Evolutionary conservation across 2,113 vertebrate genomes (phyloP).

Genomic region (Condylura cristata): DNA sequence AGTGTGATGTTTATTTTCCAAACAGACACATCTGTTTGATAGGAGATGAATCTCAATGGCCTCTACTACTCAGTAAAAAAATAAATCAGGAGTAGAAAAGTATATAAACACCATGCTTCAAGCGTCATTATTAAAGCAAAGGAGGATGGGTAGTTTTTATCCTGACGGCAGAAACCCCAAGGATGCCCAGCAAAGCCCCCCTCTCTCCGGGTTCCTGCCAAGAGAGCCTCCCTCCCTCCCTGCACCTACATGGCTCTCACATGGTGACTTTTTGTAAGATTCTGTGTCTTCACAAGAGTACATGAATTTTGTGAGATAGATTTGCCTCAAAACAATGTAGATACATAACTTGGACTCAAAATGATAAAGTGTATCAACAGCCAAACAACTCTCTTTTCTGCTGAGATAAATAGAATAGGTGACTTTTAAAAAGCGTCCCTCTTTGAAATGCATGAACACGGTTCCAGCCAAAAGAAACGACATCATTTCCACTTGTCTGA

Average conservation of each 20-base stretch:
- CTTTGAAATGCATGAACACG: conserved; percentile 41
- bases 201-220: background rate
- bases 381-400: conserved; percentile 29
- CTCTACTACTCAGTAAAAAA: background rate
- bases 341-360: conserved; percentile 1
- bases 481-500: conserved; percentile 15
- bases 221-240: fast-evolving
- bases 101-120: background rate
- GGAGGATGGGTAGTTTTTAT: background rate
- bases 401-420: conserved; percentile 29
- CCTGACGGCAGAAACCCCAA: background rate
- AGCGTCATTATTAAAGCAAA: background rate
- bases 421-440: conserved; percentile 41
- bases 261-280: background rate
- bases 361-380: background rate
- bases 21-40: background rate
- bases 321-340: conserved; percentile 37
- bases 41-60: background rate
- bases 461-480: background rate
- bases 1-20: conserved; percentile 19
- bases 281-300: background rate
- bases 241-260: fast-evolving
- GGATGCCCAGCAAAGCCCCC: background rate
- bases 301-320: background rate
- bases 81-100: background rate